phyloP scores from a whole-genome alignment of 2,888 invertebrate species.

The Scaptodrosophila latifasciaeformis region DNA sequence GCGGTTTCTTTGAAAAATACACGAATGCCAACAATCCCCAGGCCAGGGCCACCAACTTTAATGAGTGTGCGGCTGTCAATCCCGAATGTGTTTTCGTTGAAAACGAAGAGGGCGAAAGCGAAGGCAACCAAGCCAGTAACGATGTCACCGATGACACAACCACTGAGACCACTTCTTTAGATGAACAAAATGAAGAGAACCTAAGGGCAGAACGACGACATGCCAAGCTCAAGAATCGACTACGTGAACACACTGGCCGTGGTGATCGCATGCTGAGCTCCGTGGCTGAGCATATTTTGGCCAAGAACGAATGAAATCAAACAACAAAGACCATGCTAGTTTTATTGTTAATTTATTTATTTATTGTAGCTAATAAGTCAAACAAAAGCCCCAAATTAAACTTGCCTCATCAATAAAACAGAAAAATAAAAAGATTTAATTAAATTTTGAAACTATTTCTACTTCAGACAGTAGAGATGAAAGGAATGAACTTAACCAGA shows the following conservation, averaged over 20 bases:
- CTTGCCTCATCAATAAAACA: conserved; percentile 52
- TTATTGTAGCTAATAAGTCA: conserved; percentile 63
- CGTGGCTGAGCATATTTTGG: conserved; percentile 52
- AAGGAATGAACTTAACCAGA: no score
- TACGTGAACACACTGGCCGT: conserved; percentile 16
- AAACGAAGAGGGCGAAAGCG: conserved; percentile 16
- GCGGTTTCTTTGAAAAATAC: conserved; percentile 71
- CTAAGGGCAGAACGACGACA: conserved; percentile 44
- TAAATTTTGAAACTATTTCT: conserved; percentile 13
- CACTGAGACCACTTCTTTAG: no score
- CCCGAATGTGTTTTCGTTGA: conserved; percentile 71
- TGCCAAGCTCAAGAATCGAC: conserved; percentile 27
- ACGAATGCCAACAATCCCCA: conserved; percentile 59
- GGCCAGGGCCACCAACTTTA: conserved; percentile 64
- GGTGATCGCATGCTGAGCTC: conserved; percentile 44
- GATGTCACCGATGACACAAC: conserved; percentile 11
- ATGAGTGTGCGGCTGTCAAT: conserved; percentile 70
- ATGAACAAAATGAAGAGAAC: conserved; percentile 49
- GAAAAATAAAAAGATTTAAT: conserved; percentile 11
- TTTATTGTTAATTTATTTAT: conserved; percentile 48
- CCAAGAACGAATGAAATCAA: conserved; percentile 27
- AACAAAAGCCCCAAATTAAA: conserved; percentile 48
- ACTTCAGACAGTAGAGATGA: no score
- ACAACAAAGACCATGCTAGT: conserved; percentile 8
- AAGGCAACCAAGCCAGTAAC: neutral